Conservation (phyloP, 2,113 vertebrate species). For the human (Homo sapiens) region DNA sequence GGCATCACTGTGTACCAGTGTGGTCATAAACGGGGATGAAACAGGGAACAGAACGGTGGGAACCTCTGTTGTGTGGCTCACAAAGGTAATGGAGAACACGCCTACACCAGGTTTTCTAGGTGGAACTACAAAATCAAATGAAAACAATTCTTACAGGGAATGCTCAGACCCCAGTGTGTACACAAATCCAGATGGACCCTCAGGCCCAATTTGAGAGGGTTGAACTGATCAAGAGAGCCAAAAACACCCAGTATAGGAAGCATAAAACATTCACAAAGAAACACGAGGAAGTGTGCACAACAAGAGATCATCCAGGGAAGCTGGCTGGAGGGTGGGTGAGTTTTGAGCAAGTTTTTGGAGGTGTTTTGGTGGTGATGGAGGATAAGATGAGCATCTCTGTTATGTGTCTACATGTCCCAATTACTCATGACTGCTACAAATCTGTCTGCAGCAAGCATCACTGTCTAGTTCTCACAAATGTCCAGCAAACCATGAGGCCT, state of each 20-base stretch:
- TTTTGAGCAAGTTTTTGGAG: neutral
- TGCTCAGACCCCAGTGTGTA: neutral
- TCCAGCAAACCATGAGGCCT: neutral
- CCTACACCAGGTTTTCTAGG: neutral
- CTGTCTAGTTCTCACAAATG: neutral
- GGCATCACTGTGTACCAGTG: neutral
- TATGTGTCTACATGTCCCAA: neutral
- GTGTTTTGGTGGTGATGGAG: neutral
- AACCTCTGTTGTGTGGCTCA: neutral
- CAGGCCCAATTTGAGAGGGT: neutral
- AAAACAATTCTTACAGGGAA: neutral
- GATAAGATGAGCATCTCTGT: neutral
- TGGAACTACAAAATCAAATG: neutral
- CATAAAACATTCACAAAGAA: neutral
- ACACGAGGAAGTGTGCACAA: fast-evolving
- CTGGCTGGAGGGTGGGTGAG: neutral
- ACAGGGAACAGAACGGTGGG: neutral
- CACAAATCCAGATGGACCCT: neutral
- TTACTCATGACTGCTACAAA: neutral
- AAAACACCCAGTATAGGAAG: neutral
- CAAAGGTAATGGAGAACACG: neutral
- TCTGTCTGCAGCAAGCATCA: neutral
- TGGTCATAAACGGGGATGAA: neutral
- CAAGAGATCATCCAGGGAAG: neutral
- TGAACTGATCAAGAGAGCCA: neutral